Evolutionary conservation across 2,797 vertebrate genomes (phyloP).

Genomic region (Chelonia mydas): DNA sequence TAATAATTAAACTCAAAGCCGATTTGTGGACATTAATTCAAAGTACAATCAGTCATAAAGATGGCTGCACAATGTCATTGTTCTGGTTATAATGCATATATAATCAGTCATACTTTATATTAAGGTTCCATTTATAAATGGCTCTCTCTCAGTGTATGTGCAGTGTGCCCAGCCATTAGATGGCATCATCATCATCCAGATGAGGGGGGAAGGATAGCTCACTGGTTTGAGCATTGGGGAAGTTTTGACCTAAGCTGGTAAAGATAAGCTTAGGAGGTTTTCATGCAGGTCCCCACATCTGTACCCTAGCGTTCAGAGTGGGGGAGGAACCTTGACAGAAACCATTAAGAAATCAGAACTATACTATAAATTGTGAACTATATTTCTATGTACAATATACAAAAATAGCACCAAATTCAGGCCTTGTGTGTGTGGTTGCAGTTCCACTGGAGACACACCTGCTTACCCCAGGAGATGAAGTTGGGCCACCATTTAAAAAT

Average conservation of each 20-base stretch:
- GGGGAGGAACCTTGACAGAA: no score
- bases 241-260: no score
- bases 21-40: constrained; percentile 16
- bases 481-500: not conserved
- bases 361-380: not conserved
- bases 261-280: no score
- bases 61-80: not conserved
- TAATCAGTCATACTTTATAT: constrained; percentile 16
- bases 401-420: not conserved
- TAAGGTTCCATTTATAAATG: not conserved
- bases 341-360: not conserved
- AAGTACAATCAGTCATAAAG: constrained; percentile 3
- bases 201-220: no score
- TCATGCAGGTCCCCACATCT: no score
- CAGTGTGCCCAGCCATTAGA: no score
- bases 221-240: no score
- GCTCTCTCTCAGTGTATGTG: no score
- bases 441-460: not conserved
- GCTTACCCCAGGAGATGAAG: not conserved
- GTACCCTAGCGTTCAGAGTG: no score
- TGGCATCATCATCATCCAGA: no score
- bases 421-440: not conserved
- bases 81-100: not conserved
- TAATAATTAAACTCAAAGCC: constrained; percentile 32
- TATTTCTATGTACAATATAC: not conserved